Conservation (phyloP, 2,888 invertebrate species). For the Amphipoea lucens region DNA sequence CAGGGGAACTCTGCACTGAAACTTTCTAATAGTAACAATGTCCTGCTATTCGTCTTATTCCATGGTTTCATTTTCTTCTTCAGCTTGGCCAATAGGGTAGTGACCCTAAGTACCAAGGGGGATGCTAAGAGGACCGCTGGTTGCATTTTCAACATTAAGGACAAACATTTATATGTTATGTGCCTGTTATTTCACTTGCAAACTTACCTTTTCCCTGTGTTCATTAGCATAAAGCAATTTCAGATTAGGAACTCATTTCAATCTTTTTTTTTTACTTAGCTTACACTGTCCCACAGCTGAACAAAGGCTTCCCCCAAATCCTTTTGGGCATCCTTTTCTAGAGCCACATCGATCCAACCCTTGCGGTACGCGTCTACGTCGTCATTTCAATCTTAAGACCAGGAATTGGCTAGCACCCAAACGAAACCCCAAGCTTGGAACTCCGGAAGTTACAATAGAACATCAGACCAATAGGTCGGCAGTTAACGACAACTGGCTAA, state of each 20-base stretch:
- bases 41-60: neutral
- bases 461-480: conserved; percentile 26
- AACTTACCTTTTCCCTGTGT: neutral
- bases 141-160: neutral
- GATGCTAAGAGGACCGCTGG: neutral
- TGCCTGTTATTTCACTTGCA: neutral
- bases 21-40: neutral
- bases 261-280: neutral
- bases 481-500: conserved; percentile 24
- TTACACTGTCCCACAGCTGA: neutral
- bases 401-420: neutral
- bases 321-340: neutral
- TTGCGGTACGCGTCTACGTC: neutral
- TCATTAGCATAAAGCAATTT: neutral
- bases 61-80: neutral
- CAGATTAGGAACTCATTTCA: neutral
- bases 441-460: neutral
- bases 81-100: neutral
- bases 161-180: neutral
- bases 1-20: conserved; percentile 19
- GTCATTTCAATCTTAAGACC: neutral
- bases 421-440: neutral
- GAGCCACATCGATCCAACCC: neutral
- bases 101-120: neutral
- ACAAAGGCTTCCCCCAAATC: neutral